phyloP scores from a whole-genome alignment of 2,888 invertebrate species.

The Masnerella sp. region DNA sequence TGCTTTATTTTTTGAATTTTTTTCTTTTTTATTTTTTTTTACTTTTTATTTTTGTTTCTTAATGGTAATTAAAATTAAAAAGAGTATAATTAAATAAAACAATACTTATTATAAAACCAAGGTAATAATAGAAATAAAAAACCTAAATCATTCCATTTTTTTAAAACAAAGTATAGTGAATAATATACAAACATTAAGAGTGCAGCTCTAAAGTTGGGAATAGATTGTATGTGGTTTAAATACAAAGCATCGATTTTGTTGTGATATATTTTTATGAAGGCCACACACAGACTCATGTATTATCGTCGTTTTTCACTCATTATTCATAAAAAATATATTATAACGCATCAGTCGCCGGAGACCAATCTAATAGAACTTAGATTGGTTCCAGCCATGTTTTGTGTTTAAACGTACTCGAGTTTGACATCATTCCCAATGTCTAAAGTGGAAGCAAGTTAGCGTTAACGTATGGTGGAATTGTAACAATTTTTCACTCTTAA shows the following conservation, averaged over 20 bases:
- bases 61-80: too few relatives aligned
- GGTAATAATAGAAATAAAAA: background rate
- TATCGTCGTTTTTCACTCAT: background rate
- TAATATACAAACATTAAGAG: slow-evolving; percentile 1
- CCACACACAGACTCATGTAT: too few relatives aligned
- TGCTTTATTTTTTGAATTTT: too few relatives aligned
- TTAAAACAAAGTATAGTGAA: background rate
- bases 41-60: too few relatives aligned
- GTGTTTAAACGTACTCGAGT: slow-evolving; percentile 18
- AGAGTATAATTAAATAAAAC: slow-evolving; percentile 1
- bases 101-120: background rate
- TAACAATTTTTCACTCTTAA: too few relatives aligned
- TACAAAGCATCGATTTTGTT: background rate
- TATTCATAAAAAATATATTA: slow-evolving; percentile 26
- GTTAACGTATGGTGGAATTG: slow-evolving; percentile 4
- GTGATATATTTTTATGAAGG: slow-evolving; percentile 13
- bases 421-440: slow-evolving; percentile 13
- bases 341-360: background rate
- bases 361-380: slow-evolving; percentile 41
- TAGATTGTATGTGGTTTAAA: background rate
- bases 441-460: background rate
- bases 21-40: too few relatives aligned
- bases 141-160: background rate
- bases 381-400: slow-evolving; percentile 4
- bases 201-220: slow-evolving; percentile 16